Evolutionary conservation across 2,888 invertebrate species (phyloP).

Genomic region (Caenorhabditis sp.): DNA sequence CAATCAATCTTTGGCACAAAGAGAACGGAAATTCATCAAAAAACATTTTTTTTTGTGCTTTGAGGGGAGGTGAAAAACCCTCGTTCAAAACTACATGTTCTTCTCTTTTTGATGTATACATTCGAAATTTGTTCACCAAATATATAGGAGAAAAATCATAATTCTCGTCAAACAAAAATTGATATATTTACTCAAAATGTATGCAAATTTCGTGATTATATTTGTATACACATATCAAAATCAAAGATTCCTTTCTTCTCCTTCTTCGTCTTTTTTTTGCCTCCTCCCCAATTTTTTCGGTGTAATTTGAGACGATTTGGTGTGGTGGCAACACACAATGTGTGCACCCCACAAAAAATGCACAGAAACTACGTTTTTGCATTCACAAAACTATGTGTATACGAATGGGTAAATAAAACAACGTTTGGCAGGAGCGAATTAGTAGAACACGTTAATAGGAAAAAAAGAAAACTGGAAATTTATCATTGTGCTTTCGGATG

Average conservation of each 20-base stretch:
- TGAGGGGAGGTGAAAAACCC: too few species aligned
- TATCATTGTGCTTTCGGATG: too few species aligned
- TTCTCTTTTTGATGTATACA: neutral
- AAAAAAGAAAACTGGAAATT: neutral
- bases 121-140: neutral
- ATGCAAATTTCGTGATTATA: neutral
- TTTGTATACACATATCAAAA: neutral
- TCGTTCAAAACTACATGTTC: too few species aligned
- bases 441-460: neutral
- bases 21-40: neutral
- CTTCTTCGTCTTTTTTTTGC: too few species aligned
- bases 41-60: too few species aligned
- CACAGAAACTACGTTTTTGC: neutral
- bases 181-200: neutral
- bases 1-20: neutral
- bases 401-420: neutral
- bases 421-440: too few species aligned
- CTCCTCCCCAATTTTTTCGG: neutral
- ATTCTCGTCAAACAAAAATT: neutral
- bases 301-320: neutral
- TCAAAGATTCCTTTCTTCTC: neutral
- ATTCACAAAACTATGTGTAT: neutral
- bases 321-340: neutral
- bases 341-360: neutral
- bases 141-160: neutral